Base-by-base conservation (phyloP, 2,797 vertebrate genomes). In the Eospalax fontanierii region DNA sequence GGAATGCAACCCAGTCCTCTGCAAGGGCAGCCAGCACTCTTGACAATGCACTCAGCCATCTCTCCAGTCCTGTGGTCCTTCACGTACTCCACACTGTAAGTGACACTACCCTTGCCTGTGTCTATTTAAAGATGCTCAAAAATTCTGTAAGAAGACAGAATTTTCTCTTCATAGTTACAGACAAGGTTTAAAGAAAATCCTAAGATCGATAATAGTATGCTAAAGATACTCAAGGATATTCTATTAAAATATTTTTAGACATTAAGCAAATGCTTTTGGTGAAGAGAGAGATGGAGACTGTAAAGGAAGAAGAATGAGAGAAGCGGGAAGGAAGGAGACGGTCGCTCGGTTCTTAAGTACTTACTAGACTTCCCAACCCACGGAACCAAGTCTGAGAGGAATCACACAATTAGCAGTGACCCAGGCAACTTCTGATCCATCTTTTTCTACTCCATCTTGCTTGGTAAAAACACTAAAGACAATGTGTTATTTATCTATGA, bases 381-480 rank as follows among this genome's bases (percentile, higher is more conserved):
- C 46, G 54, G 91, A 95, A 87, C 7, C 16, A 30, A 92, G 59
- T 28, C 81, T 83, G 30, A 76, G 28, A 73, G 38, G 73, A 38
- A 16, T 74, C 50, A 87, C 74, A 78, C 24, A n/a, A 43, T 40
- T 46, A 82, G n/a, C 4, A 61, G 43, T 59, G 4, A 24, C 30
- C 9, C 30, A 71, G 30, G 21, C 66, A 91, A 57, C 1, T 0
- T 38, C 46, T 87, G 26, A 86, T 19, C 7, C 30, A 43, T 86
- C 61, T 88, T 24, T 79, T 74, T 54, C 46, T 84, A 30, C 28
- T 83, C 78, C 78, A 2, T 70, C 46, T 63, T 46, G 54, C 0
- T 26, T 43, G 18, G 28, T 22, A 40, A 57, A 87, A 57, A 33
- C 9, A 81, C 26, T 43, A 85, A n/a, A 12, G 14, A 4, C 3